Conservation (phyloP, 2,113 vertebrate genomes). For the Oncorhynchus masou region DNA sequence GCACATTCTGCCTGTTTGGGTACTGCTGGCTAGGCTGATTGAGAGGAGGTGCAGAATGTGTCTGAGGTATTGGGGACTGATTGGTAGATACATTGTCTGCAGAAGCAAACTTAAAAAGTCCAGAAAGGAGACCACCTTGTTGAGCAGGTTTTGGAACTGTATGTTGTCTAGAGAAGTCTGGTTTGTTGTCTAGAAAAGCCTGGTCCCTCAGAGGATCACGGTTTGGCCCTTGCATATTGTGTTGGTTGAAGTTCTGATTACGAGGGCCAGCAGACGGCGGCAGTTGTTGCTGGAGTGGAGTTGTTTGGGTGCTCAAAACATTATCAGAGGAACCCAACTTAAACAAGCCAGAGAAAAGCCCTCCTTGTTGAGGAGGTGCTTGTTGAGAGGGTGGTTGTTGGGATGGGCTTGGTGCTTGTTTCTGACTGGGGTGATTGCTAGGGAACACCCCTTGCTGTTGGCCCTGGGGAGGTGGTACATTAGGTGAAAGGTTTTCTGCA, state of each 20-base stretch:
- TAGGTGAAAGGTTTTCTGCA: slow-evolving; percentile 63
- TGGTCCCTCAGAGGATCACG: slow-evolving; percentile 3
- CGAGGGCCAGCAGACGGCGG: too few species aligned
- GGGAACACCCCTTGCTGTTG: slow-evolving; percentile 31
- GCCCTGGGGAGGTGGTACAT: slow-evolving; percentile 30
- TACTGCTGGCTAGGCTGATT: slow-evolving; percentile 31
- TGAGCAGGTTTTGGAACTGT: slow-evolving; percentile 36
- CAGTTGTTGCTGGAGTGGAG: slow-evolving; percentile 22
- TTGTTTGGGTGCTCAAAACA: slow-evolving; percentile 41
- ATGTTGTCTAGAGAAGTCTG: slow-evolving; percentile 49
- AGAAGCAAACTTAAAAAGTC: slow-evolving; percentile 68
- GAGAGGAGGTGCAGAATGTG: not conserved
- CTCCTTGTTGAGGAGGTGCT: slow-evolving; percentile 26
- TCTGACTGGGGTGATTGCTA: slow-evolving; percentile 29
- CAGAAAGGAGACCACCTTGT: slow-evolving; percentile 66
- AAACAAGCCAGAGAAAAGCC: slow-evolving; percentile 72
- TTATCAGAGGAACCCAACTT: slow-evolving; percentile 68
- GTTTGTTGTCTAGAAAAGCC: slow-evolving; percentile 41
- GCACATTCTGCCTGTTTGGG: slow-evolving; percentile 26
- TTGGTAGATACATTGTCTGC: slow-evolving; percentile 55
- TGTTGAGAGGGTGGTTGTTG: slow-evolving; percentile 48
- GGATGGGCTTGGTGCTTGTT: slow-evolving; percentile 28
- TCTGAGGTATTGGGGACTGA: slow-evolving; percentile 3
- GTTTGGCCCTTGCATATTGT: slow-evolving; percentile 33
- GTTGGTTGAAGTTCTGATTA: slow-evolving; percentile 16